Evolutionary conservation across 2,113 vertebrate species (phyloP), one percentile per base, ranked within the genome.

Genomic region (Anhinga rufa): DNA sequence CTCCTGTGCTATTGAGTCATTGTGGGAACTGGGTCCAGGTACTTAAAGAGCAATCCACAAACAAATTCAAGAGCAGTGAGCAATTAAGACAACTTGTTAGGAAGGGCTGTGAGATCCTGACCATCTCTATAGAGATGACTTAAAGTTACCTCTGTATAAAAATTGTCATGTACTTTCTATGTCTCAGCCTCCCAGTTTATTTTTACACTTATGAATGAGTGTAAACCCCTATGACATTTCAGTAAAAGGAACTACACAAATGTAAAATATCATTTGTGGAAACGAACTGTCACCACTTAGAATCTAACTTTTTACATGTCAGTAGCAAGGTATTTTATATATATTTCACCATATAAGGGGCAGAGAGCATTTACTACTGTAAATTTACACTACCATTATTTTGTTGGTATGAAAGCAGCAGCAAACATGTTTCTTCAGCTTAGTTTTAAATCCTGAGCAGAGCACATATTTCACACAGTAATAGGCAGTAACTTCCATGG

Each of bases 301-400:
- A 91, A 94, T 85, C 12, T 88, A 74, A 86, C 20, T 69, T 58
- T 79, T 90, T 54, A 55, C 62, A 21, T 52, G 93, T 90, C 85
- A 94, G 40, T 81, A 86, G 84, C 51, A 75, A 82, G 49, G 81
- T 91, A 55, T 91, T 95, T 96, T 93, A 90, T 80, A 79, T 26
- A 91, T 62, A 52, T 85, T 70, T 75, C 46, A 61, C 74, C 79
- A 64, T 77, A 88, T 86, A 91, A 95, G 40, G 74, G 90, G 49
- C 69, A 86, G 60, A 78, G 49, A 92, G 26, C 32, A 86, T 89
- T 96, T 95, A 88, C 40, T 86, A 93, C 71, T 79, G 55, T 93
- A 97, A 97, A 97, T 97, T 97, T 97, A 97, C 92, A 78, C 70
- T 79, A 82, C 88, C 52, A 29, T 97, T 97, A 85, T 83, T 93